phyloP scores from a whole-genome alignment of 2,113 vertebrate species.

The Amblyornis subalaris region DNA sequence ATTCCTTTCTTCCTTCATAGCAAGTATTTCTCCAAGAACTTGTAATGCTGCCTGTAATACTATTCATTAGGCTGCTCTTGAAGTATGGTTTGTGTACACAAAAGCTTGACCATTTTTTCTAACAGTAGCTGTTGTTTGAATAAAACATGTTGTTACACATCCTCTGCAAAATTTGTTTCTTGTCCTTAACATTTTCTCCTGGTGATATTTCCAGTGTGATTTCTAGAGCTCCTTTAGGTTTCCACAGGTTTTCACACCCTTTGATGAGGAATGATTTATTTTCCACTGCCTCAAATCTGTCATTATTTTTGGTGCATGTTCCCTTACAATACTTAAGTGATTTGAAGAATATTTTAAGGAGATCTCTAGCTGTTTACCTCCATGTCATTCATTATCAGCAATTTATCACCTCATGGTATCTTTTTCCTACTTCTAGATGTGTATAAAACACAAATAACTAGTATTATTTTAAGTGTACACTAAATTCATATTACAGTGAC shows the following conservation, averaged over 20 bases:
- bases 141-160: constrained; percentile 6
- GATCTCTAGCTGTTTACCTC: background rate
- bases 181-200: background rate
- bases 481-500: background rate
- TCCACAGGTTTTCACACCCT: background rate
- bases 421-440: background rate
- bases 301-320: background rate
- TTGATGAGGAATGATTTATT: background rate
- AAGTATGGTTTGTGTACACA: background rate
- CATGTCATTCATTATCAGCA: background rate
- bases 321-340: background rate
- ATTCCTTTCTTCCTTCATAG: background rate
- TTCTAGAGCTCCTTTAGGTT: background rate
- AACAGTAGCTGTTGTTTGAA: background rate
- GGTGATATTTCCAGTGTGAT: background rate
- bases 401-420: background rate
- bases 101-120: constrained; percentile 15
- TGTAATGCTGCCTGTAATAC: background rate
- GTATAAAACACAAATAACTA: background rate
- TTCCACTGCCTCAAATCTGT: background rate
- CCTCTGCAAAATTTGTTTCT: constrained; percentile 3
- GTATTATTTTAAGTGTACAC: background rate
- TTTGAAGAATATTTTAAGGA: background rate
- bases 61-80: background rate
- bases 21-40: background rate